Conservation (phyloP, 2,113 vertebrate species). For the Microtus montanus region DNA sequence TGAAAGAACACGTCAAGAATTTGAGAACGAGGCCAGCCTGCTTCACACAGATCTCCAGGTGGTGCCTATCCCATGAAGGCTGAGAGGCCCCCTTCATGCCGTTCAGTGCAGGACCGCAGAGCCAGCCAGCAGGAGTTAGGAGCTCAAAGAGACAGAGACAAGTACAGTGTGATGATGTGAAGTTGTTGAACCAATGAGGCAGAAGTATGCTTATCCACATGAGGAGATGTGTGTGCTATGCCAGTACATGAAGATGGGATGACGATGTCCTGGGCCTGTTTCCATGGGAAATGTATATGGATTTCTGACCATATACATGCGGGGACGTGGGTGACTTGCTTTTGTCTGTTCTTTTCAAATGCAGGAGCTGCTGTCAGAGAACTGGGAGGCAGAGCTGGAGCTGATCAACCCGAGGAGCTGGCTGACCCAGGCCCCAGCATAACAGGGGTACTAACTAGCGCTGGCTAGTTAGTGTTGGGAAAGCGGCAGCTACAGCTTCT, state of each 20-base stretch:
- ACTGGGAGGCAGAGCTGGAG: background rate
- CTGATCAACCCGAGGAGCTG: too few species aligned
- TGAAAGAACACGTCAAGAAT: background rate
- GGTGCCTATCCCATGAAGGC: background rate
- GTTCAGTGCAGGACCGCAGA: background rate
- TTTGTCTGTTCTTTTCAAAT: background rate
- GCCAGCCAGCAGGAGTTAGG: background rate
- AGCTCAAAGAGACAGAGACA: background rate
- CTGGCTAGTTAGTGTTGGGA: too few species aligned
- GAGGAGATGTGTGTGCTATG: background rate
- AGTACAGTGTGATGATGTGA: fast-evolving
- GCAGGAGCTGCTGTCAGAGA: background rate
- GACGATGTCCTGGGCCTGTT: background rate
- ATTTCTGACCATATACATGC: background rate
- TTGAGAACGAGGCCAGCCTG: background rate
- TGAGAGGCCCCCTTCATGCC: background rate
- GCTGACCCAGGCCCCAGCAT: background rate
- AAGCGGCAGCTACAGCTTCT: background rate
- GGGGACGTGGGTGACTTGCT: background rate
- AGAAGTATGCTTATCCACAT: background rate
- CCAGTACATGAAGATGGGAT: background rate
- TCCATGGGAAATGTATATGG: background rate
- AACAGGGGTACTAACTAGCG: background rate
- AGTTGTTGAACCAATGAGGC: fast-evolving
- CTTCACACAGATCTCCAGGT: background rate